Evolutionary conservation across 2,888 invertebrate genomes (phyloP).

Genomic region (Leptothorax acervorum): DNA sequence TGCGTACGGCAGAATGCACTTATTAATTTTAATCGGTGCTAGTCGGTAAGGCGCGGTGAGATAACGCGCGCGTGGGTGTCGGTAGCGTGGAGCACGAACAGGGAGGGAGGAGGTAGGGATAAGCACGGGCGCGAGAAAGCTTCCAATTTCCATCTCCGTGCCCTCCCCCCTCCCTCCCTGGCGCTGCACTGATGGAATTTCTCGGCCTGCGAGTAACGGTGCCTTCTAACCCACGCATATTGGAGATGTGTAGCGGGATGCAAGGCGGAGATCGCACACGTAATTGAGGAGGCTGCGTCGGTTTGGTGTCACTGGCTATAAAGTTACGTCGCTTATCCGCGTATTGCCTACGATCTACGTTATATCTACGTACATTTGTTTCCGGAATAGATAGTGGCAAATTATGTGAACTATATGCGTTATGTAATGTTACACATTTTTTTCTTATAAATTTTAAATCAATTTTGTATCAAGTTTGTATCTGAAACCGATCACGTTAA

Average conservation of each 20-base stretch:
- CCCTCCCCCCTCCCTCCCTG: neutral
- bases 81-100: conserved; percentile 5
- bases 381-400: conserved; percentile 25
- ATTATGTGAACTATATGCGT: neutral
- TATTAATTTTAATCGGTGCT: conserved; percentile 72
- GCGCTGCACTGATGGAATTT: conserved; percentile 64
- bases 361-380: neutral
- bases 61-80: conserved; percentile 42
- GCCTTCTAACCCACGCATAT: conserved; percentile 69
- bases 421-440: neutral
- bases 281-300: conserved; percentile 34
- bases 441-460: neutral
- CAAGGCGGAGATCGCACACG: conserved; percentile 55
- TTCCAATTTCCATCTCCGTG: conserved; percentile 63
- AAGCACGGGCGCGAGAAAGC: conserved; percentile 43
- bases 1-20: conserved; percentile 54
- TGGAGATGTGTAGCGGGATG: conserved; percentile 51
- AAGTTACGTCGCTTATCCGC: conserved; percentile 49
- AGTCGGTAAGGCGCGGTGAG: conserved; percentile 17
- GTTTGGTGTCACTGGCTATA: conserved; percentile 38
- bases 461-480: neutral
- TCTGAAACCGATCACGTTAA: neutral
- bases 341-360: conserved; percentile 19
- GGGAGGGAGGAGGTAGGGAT: neutral
- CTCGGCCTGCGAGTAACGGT: conserved; percentile 67